Evolutionary conservation across 2,113 vertebrate genomes (phyloP), one percentile per base, ranked within the genome.

Genomic region (Xiphorhynchus elegans): DNA sequence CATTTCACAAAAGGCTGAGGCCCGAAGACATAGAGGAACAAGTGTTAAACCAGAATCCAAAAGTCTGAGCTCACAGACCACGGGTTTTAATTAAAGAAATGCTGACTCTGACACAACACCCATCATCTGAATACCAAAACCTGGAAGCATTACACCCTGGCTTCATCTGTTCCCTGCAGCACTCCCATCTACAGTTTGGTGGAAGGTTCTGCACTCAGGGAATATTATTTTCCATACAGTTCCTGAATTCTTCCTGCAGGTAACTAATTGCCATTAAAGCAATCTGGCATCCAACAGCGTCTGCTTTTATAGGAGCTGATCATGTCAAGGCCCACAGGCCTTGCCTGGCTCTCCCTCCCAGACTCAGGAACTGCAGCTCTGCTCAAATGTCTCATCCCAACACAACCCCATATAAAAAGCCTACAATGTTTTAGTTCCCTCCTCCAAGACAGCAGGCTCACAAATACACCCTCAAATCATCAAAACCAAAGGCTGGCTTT

Each of bases 1-100:
- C 83, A 83, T 94, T 94, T 95, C 50, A 40, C 85, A 93, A 42
- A 40, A 56, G 42, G 90, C 64, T 91, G 90, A 78, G 56, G 64
- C 64, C 66, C 78, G 63, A 37, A 90, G 67, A 68, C 0, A 0
- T 3, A 83, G 75, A 58, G 35, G 88, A 95, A 49, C 79, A 91
- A 93, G 46, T 60, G 67, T 58, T 69, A 40, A 86, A 83, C 44
- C 63, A 86, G 63, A 88, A 88, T 90, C 76, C 95, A 95, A 46
- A 69, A 86, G 50, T 33, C 59, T 93, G 94, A 96, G 85, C 83
- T 94, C 92, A 92, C 1, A 10, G 63, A 88, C 19, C 76, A 83
- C 0, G 1, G 13, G 37, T 84, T 92, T 93, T 55, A 70, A 93
- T 90, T 70, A 77, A 62, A 90, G 68, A 81, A 94, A 70, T 47